Base-by-base conservation (phyloP, 2,113 vertebrate species). In the Leptobrachium ailaonicum region DNA sequence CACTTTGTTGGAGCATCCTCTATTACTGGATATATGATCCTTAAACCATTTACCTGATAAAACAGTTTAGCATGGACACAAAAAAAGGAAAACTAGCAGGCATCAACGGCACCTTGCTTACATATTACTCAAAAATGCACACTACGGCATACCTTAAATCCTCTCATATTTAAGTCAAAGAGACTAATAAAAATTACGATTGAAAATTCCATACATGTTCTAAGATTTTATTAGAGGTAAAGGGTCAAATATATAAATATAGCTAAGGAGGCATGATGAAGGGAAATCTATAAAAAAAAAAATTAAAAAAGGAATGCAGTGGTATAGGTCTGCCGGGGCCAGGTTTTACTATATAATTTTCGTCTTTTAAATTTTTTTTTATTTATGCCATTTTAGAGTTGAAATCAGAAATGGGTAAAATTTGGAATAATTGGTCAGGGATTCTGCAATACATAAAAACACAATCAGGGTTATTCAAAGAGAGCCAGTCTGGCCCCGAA, bases 141-240 rank as follows among this genome's bases (percentile, higher is more conserved):
- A 64, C 6, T 40, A 64, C 5, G 62, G 32, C 6, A 20, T 64
- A 13, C n/a, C 2, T 32, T 6, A 20, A 64, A 64, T n/a, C 62
- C 40, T 64, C 13, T 64, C 62, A 64, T 8, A 64, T 4, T 64
- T 64, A 64, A 20, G 62, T 40, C 4, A 32, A 64, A 64, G 32
- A 64, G 4, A 4, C 56, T 60, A 60, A 64, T 64, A 64, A 64
- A 64, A 64, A 64, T 64, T 64, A 64, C 62, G 6, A 64, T 32
- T 6, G 62, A 13, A 64, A 64, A 3, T 40, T 64, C 62, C 62
- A 40, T 64, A n/a, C 60, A 62, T 62, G 12, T 54, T 54, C 50
- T 2, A 11, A 8, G 62, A 9, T 64, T 64, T 64, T 64, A 64
- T 64, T 32, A 32, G 62, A 40, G 62, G 14, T 60, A 40, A 64